phyloP scores from a whole-genome alignment of 2,113 vertebrate species.

The Thalassoma bifasciatum region DNA sequence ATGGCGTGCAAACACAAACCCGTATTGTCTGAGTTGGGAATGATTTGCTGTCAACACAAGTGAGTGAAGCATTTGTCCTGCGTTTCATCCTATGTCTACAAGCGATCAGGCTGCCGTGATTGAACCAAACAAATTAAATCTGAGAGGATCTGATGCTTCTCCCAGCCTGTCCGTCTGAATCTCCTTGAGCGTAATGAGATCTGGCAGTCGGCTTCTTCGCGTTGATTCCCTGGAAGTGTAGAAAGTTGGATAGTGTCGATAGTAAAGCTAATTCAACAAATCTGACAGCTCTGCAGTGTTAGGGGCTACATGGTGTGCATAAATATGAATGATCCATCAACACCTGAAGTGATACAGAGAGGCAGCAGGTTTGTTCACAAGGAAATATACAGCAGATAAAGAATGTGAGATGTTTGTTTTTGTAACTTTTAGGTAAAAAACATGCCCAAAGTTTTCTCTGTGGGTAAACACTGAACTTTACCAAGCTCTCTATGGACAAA shows the following conservation, averaged over 20 bases:
- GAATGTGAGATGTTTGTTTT: neutral
- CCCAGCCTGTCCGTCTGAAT: constrained; percentile 61
- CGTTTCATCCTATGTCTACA: constrained; percentile 56
- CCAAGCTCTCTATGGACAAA: too few species aligned
- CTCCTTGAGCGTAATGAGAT: constrained; percentile 65
- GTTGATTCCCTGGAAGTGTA: constrained; percentile 55
- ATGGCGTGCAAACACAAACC: neutral
- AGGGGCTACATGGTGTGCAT: neutral
- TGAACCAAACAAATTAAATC: constrained; percentile 71
- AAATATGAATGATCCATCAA: neutral
- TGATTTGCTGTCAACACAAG: constrained; percentile 42
- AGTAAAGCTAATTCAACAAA: constrained; percentile 61
- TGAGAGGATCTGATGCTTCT: constrained; percentile 68
- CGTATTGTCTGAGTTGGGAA: constrained; percentile 24
- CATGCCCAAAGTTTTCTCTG: too few species aligned
- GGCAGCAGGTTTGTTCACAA: neutral
- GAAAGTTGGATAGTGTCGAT: constrained; percentile 58
- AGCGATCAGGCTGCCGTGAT: constrained; percentile 48
- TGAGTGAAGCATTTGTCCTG: constrained; percentile 28
- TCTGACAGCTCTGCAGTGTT: constrained; percentile 47
- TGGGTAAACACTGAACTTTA: too few species aligned
- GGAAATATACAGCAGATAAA: neutral
- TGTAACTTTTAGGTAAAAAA: neutral
- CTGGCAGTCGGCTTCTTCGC: constrained; percentile 61
- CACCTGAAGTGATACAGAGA: constrained; percentile 12